Conservation (phyloP, 2,113 vertebrate genomes). For the Corythoichthys haematopterus region DNA sequence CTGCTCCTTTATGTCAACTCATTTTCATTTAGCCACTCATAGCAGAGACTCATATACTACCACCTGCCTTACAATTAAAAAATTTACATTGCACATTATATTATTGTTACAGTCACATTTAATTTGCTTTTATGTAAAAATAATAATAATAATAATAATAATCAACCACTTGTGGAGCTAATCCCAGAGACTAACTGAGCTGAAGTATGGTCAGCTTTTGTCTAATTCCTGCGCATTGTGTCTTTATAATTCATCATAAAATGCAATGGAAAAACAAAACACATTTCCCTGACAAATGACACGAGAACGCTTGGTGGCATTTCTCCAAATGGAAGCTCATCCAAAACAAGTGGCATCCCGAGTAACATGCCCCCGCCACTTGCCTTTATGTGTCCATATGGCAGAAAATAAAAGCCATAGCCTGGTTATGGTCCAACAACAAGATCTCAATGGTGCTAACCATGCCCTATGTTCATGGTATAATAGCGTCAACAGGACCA, state of each 20-base stretch:
- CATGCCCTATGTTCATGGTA: conserved; percentile 28
- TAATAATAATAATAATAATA: not conserved
- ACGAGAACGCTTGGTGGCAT: conserved; percentile 7
- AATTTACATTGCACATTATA: too few relatives aligned
- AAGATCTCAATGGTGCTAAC: conserved; percentile 40
- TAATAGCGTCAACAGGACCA: conserved; percentile 49
- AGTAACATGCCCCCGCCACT: conserved; percentile 38
- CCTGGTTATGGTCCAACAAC: conserved; percentile 37
- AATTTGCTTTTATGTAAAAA: too few relatives aligned
- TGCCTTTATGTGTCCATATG: conserved; percentile 63
- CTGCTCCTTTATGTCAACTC: too few relatives aligned
- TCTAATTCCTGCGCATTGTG: not conserved
- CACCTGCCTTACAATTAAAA: too few relatives aligned
- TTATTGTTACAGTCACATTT: too few relatives aligned
- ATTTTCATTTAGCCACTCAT: too few relatives aligned
- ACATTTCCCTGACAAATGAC: not conserved
- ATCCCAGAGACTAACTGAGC: not conserved
- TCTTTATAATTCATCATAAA: not conserved
- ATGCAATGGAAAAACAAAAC: not conserved
- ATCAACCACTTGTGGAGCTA: not conserved
- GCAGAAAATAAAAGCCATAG: conserved; percentile 48
- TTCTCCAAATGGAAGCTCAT: conserved; percentile 24
- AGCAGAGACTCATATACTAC: too few relatives aligned
- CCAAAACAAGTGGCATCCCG: conserved; percentile 35
- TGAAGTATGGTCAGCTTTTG: not conserved